Evolutionary conservation across 1,140 invertebrate species (phyloP), one percentile per base, ranked within the genome.

Genomic region (Adelges cooleyi): DNA sequence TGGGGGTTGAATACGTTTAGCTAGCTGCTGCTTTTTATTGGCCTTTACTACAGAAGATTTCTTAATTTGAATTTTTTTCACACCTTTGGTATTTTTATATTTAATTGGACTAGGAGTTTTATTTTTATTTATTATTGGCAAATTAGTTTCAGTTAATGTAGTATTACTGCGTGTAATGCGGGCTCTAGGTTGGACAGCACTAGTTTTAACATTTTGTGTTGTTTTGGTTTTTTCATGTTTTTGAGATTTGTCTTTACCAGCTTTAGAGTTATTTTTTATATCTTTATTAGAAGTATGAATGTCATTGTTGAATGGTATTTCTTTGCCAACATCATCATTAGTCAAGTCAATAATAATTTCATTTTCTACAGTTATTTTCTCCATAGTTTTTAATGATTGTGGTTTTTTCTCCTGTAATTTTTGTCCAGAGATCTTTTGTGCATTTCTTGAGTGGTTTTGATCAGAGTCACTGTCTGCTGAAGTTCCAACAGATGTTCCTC

Each of bases 1-100:
- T 29, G 56, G 46, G 6, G 23, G 40, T 59, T 44, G 17, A 4
- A 42, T 1, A 62, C 56, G 56, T 62, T 62, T 62, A 4, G 42
- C 11, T 10, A 5, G 25, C n/a, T n/a, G n/a, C n/a, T 10, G 25
- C 8, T 25, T n/a, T 56, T 17, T 13, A 18, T 33, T 62, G 10
- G 56, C 1, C 38, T 23, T 54, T 15, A 20, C 5, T 5, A 13
- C 36, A 6, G 10, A 18, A 2, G 23, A 2, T 42, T 59, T 59
- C 10, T 59, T 59, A 42, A n/a, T 46, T 48, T 46, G 27, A 29
- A 44, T 5, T 18, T 4, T 44, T 29, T 62, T 62, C 2, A 8
- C 17, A 33, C n/a, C 13, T 62, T 62, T 29, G 3, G 5, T 22
- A 15, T 22, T 25, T 22, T 62, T 62, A 2, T 17, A 15, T 29